A percentile compares a stretch with the other conserved stretches of the same genome.
These are phyloP conservation scores for Amphiprion ocellaris DNA, from an alignment of 2,113 vertebrate genomes.

Conservation along the genomic window DNA sequence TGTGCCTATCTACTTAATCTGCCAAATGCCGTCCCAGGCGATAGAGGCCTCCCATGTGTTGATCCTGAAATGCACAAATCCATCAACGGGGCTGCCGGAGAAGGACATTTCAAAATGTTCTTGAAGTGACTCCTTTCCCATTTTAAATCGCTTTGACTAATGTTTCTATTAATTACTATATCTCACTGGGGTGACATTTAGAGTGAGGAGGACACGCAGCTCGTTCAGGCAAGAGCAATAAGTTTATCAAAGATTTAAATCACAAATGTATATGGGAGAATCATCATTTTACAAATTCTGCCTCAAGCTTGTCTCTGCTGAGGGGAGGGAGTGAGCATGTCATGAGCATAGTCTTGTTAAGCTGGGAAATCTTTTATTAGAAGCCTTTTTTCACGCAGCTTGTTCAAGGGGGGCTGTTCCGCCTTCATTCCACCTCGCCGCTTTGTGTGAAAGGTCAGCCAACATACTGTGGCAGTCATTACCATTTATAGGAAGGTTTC, in stretches of 20 bases:
- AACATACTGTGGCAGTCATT: slow-evolving; percentile 9
- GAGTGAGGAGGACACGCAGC: slow-evolving; percentile 52
- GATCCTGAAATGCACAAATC: slow-evolving; percentile 65
- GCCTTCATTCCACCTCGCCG: too few species aligned
- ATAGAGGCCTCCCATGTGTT: slow-evolving; percentile 60
- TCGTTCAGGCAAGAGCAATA: slow-evolving; percentile 56
- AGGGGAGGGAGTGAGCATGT: slow-evolving; percentile 30
- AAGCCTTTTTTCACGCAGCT: slow-evolving; percentile 13
- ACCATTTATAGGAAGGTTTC: slow-evolving; percentile 9
- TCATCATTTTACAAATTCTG: slow-evolving; percentile 45
- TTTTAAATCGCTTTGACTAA: slow-evolving; percentile 72
- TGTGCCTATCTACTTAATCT: slow-evolving; percentile 55
- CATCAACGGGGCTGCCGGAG: slow-evolving; percentile 60
- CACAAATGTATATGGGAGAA: slow-evolving; percentile 45
- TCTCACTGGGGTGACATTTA: slow-evolving; percentile 67
- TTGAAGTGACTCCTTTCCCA: slow-evolving; percentile 67
- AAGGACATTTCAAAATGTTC: slow-evolving; percentile 70
- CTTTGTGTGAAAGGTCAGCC: not conserved
- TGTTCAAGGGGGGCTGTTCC: too few species aligned
- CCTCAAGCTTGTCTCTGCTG: slow-evolving; percentile 45
- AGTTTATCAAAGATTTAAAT: slow-evolving; percentile 67
- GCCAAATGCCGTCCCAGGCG: slow-evolving; percentile 66
- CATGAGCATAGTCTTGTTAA: slow-evolving; percentile 36
- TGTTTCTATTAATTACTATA: slow-evolving; percentile 71
- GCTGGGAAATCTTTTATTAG: slow-evolving; percentile 34